Percentiles rank a stretch among this genome's conserved stretches.
Evolutionary conservation across 2,113 vertebrate species (phyloP).

Genomic region (Fulmarus glacialis): DNA sequence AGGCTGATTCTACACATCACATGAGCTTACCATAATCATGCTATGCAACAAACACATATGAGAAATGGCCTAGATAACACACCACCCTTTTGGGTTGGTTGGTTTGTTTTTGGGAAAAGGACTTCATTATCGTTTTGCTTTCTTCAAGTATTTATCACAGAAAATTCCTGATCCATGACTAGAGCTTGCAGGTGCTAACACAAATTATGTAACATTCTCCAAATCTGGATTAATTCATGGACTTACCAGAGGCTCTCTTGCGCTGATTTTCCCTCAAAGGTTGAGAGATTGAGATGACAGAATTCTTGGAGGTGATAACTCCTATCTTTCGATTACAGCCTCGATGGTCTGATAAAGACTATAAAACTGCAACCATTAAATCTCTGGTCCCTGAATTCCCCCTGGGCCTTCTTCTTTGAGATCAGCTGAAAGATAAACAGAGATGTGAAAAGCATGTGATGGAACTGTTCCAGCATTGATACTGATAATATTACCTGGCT

Average conservation of each 20-base stretch:
- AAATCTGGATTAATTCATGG: background rate
- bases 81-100: background rate
- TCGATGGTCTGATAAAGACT: constrained; percentile 45
- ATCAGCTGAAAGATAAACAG: constrained; percentile 44
- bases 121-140: background rate
- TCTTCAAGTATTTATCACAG: background rate
- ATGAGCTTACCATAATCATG: background rate
- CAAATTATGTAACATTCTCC: background rate
- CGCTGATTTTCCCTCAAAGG: background rate
- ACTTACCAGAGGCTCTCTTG: constrained; percentile 5
- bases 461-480: constrained; percentile 37
- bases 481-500: background rate
- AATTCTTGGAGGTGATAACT: background rate
- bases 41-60: background rate
- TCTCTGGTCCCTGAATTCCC: constrained; percentile 25
- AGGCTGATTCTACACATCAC: background rate
- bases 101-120: background rate
- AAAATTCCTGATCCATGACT: background rate
- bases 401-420: constrained; percentile 16
- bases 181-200: background rate
- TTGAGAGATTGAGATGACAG: background rate
- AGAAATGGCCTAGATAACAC: background rate
- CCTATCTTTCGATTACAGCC: background rate
- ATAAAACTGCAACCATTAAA: constrained; percentile 2
- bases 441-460: background rate